Percentiles rank a stretch among this genome's conserved stretches.
Conservation (phyloP, 2,888 invertebrate species). For the Drosophila limbata region DNA sequence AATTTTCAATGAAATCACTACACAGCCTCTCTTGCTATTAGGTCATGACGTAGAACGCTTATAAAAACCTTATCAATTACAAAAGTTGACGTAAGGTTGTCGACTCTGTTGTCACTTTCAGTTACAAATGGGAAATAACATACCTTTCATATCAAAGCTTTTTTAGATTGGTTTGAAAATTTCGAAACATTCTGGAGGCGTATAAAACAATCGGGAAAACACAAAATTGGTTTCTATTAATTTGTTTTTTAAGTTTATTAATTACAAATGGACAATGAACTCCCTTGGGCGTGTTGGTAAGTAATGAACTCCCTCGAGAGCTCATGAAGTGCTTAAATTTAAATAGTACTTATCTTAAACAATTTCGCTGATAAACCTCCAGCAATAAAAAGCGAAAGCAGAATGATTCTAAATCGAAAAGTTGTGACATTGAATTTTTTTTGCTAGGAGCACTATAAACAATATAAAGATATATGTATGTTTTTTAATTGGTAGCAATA, state of each 20-base stretch:
- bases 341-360: not conserved
- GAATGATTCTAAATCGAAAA: not conserved
- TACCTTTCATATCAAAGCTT: not conserved
- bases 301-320: not conserved
- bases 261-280: slow-evolving; percentile 7
- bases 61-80: slow-evolving; percentile 1
- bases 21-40: not conserved
- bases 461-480: not conserved
- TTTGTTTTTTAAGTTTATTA: not conserved
- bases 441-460: not conserved
- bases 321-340: no score
- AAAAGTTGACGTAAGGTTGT: slow-evolving; percentile 4
- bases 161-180: not conserved
- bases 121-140: not conserved
- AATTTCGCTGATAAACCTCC: slow-evolving; percentile 1
- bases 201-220: not conserved
- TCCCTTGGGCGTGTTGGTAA: slow-evolving; percentile 4
- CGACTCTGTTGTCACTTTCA: not conserved
- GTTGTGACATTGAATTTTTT: slow-evolving; percentile 20
- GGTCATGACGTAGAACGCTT: not conserved
- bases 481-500: not conserved
- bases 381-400: slow-evolving; percentile 1
- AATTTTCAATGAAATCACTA: not conserved
- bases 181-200: not conserved
- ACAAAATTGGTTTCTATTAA: not conserved